Evolutionary conservation across 2,797 vertebrate genomes (phyloP), one percentile per base, ranked within the genome.

Genomic region (Naso thynnoides): DNA sequence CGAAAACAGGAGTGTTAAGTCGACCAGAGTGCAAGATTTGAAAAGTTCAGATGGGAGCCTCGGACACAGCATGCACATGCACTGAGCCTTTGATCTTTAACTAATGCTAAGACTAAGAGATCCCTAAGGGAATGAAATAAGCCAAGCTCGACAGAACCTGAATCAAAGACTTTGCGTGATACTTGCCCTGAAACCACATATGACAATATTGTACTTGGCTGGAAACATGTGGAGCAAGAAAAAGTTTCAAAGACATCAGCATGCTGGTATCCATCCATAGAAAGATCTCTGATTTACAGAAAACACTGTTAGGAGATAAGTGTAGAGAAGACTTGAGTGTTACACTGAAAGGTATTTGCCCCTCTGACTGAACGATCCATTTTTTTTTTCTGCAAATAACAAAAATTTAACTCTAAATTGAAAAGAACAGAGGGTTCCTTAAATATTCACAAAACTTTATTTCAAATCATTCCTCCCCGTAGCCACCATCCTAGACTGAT

Each of bases 121-220:
- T 81, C 71, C 67, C 73, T 21, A 24, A 38, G 53, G 70, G 33
- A 75, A 55, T 9, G 19, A 78, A 88, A 73, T 50, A 73, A 33
- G 75, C 76, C 64, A 79, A 84, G 57, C 42, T 83, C 65, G 80
- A 84, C 78, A 78, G 27, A 82, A 75, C 44, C 33, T 23, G 27
- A 82, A 79, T 71, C 44, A 78, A 87, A 83, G 76, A 65, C 63
- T 82, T 68, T 68, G 38, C 49, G 45, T 70, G 41, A 67, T 48
- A 61, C 65, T 48, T 53, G 38, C 68, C 65, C 61, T 33, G 8
- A 85, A 73, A 82, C 66, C 73, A 66, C 58, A 68, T 49, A 50
- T 77, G 48, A 65, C 19, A 58, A 60, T 68, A 68, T n/a, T 16
- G 42, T 57, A 26, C 49, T 74, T 78, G 49, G 53, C 44, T 66